These are phyloP conservation scores for Heliothis peltigera DNA, from an alignment of 2,888 invertebrate species.

Conservation along the genomic window DNA sequence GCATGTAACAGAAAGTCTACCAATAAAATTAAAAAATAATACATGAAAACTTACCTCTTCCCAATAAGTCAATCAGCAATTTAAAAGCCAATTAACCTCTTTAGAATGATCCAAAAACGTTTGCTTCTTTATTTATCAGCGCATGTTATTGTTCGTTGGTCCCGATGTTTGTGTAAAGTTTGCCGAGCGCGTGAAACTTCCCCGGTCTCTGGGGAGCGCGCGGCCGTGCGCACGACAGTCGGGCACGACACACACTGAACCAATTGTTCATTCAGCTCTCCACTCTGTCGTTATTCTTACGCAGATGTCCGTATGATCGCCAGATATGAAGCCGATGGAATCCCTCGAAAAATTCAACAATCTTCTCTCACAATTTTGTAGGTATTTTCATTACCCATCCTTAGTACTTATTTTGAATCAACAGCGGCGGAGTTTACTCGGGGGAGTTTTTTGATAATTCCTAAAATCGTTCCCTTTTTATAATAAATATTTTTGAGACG, in stretches of 20 bases:
- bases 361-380: conserved; percentile 19
- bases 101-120: conserved; percentile 42
- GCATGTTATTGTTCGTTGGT: conserved; percentile 47
- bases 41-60: conserved; percentile 47
- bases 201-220: conserved; percentile 69
- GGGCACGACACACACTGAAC: conserved; percentile 85
- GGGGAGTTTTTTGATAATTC: conserved; percentile 28
- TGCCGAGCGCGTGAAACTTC: conserved; percentile 76
- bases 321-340: conserved; percentile 72
- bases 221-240: conserved; percentile 74
- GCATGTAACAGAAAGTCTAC: background rate
- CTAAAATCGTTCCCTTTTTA: conserved; percentile 25
- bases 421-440: conserved; percentile 35
- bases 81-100: conserved; percentile 51
- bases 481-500: conserved; percentile 20
- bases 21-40: background rate
- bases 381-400: conserved; percentile 36
- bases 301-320: conserved; percentile 83
- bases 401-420: conserved; percentile 32
- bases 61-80: conserved; percentile 47
- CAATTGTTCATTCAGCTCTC: conserved; percentile 85
- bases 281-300: conserved; percentile 86
- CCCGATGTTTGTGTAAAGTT: conserved; percentile 61
- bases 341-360: conserved; percentile 38
- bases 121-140: conserved; percentile 30